Conservation (phyloP, 2,113 vertebrate genomes). For the Sturnus vulgaris region DNA sequence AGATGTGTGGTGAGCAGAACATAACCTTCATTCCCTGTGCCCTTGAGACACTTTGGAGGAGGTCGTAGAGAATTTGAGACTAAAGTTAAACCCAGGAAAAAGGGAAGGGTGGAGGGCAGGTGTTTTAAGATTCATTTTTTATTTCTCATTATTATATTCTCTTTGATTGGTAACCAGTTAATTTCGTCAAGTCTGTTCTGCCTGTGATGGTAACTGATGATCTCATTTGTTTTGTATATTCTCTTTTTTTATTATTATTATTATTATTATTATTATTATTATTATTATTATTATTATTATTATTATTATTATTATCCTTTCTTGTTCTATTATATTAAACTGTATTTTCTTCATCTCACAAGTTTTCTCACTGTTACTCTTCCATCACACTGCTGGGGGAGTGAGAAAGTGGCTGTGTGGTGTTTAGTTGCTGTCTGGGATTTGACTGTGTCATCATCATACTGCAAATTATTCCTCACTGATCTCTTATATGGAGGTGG, state of each 20-base stretch:
- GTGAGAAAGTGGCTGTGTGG: neutral
- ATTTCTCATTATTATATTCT: neutral
- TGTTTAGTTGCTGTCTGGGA: neutral
- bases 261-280: too few species aligned
- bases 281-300: too few species aligned
- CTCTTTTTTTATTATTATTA: neutral
- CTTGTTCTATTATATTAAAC: neutral
- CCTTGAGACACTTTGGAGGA: neutral
- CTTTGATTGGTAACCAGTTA: neutral
- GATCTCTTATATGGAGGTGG: neutral
- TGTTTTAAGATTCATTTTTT: neutral
- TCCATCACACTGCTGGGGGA: neutral
- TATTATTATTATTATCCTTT: neutral
- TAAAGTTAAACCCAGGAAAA: neutral
- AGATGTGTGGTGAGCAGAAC: neutral
- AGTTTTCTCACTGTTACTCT: neutral
- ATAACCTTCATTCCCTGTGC: neutral
- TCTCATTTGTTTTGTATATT: neutral
- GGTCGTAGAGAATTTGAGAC: neutral
- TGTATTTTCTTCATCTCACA: neutral
- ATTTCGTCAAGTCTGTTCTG: neutral
- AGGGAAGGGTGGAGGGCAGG: neutral
- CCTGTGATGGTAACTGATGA: neutral
- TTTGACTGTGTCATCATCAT: neutral
- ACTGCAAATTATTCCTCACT: conserved; percentile 32